Evolutionary conservation across 2,888 invertebrate species (phyloP), one percentile per base, ranked within the genome.

Genomic region (Drosophila ochracea): DNA sequence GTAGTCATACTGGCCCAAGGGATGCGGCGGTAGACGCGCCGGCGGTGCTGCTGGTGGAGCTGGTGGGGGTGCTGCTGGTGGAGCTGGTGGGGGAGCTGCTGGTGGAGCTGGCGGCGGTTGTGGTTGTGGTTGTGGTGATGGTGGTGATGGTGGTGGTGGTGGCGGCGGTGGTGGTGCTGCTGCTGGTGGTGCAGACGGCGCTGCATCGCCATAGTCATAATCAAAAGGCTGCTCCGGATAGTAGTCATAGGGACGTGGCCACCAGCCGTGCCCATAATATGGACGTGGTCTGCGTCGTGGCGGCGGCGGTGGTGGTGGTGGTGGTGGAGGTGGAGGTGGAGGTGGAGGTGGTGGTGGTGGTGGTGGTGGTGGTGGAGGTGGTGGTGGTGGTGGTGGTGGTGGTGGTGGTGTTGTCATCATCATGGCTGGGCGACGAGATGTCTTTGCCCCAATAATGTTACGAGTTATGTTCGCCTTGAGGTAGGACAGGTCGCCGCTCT

Each of bases 401-500:
- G 70, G 68, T 0, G 85, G 3, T 28, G 28, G 0, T 3, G 28
- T 28, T 3, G 28, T 25, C 3, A 3, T 25, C 5, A 9, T 31
- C 10, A 63, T 54, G 2, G 71, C 43, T 13, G 81, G 77, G 3
- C 71, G 63, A 37, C 67, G 61, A 28, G 73, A 67, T 13, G 83
- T 76, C 70, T 76, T 82, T n/a, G 69, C 63, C 3, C 52, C 58
- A 9, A 66, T 35, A 9, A 78, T 53, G 9, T 62, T 69, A 0
- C 72, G 61, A 4, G 73, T 77, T 0, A 84, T 28, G 54, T 84
- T 80, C 50, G 78, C 80, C 72, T 91, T 92, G 25, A 74, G 74
- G 62, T 73, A 84, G 58, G 91, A 91, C 16, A 89, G 52, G 10
- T 88, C 76, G 2, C 88, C 92, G 66, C 92, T 92, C 63, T 92